Base-by-base conservation (phyloP, 2,113 vertebrate species). In the Malurus cyaneus region DNA sequence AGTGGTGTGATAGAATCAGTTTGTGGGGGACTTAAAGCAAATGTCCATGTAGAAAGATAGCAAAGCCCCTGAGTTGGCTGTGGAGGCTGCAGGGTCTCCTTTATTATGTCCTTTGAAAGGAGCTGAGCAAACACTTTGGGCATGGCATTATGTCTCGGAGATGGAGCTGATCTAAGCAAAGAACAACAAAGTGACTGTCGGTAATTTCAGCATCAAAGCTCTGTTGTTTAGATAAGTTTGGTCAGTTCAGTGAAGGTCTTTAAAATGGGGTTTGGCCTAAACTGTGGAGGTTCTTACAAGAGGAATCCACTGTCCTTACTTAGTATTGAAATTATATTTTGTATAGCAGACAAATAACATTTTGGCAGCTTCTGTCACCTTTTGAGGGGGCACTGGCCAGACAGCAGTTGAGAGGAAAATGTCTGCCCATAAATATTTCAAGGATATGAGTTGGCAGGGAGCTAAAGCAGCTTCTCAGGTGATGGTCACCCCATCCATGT, bases 161-260 rank as follows among this genome's bases (percentile, higher is more conserved):
- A 59, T 77, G 70, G 53, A 88, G 96, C 94, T 93, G 91, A 92
- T 31, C 36, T 85, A 79, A 91, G 93, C 86, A 81, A 39, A 80
- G 85, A 72, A 36, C 61, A 67, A 25, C 31, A 16, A 42, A 89
- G 60, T 46, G 57, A 54, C 65, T 59, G 12, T 49, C 7, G 19
- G 56, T 59, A 26, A 5, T 77, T 84, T 85, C 46, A 28, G 61
- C 41, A 8, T 29, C 41, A 36, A 39, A 73, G 59, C 49, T 36
- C 16, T 31, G 1, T 70, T 47, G 10, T 46, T 46, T 20, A 36
- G 41, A 23, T 50, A 24, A 4, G 46, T 46, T 69, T 32, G 62
- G n/a, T 65, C 73, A 29, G 34, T 42, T 77, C 31, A 18, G 28
- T 73, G 78, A 36, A 24, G 26, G 11, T 53, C 71, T 89, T 62